phyloP scores from a whole-genome alignment of 2,888 invertebrate species.

The Tineola bisselliella region DNA sequence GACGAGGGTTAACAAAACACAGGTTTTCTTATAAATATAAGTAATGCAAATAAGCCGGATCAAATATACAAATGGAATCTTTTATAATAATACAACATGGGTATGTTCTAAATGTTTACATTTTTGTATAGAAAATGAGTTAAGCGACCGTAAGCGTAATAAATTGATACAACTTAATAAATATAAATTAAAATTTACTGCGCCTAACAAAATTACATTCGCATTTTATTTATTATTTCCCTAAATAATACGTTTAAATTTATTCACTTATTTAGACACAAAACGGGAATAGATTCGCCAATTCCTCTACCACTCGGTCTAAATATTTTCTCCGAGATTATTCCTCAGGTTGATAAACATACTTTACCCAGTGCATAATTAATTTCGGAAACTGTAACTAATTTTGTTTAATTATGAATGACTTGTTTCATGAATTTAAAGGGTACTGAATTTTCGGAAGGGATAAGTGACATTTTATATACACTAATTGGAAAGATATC shows the following conservation, averaged over 20 bases:
- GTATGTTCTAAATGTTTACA: no score
- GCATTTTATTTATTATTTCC: no score
- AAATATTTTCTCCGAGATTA: neutral
- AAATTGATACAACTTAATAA: no score
- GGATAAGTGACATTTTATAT: neutral
- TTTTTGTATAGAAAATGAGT: no score
- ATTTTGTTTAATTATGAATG: conserved; percentile 7
- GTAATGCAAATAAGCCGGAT: conserved; percentile 5
- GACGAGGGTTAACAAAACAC: neutral
- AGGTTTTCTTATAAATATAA: conserved; percentile 2
- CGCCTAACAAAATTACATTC: no score
- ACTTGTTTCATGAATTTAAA: neutral
- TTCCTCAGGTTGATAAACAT: neutral
- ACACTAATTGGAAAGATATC: neutral
- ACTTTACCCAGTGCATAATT: neutral
- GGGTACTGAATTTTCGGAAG: neutral
- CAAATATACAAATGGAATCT: neutral
- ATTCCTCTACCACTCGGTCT: neutral
- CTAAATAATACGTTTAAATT: neutral
- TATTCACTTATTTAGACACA: neutral
- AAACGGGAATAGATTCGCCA: neutral
- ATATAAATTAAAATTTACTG: no score
- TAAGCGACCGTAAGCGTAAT: no score
- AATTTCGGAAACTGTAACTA: neutral
- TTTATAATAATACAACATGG: neutral